Evolutionary conservation across 2,113 vertebrate genomes (phyloP).

Genomic region (Smithornis capensis): DNA sequence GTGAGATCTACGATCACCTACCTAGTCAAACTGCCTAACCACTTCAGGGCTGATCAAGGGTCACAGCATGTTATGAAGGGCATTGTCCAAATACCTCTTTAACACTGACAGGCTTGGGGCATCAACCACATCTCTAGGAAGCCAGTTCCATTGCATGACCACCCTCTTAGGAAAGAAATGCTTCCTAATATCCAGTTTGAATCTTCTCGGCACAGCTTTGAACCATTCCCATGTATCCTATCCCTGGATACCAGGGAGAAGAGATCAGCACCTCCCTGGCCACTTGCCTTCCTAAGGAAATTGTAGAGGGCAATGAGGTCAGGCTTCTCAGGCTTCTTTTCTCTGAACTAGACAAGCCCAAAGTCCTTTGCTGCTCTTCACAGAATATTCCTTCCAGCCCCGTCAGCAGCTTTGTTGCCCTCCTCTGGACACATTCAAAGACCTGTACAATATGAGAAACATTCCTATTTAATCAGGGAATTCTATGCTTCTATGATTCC

Average conservation of each 20-base stretch:
- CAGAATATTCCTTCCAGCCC: neutral
- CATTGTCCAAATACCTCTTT: neutral
- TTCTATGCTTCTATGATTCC: neutral
- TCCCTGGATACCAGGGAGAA: neutral
- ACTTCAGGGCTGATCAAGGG: neutral
- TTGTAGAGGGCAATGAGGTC: neutral
- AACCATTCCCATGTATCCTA: accelerated
- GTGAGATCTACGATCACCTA: neutral
- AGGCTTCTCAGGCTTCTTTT: neutral
- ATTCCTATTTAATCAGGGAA: neutral
- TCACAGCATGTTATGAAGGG: neutral
- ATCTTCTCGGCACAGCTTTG: neutral
- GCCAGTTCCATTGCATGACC: neutral
- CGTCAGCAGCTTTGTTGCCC: neutral
- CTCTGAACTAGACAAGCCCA: neutral
- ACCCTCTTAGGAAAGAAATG: neutral
- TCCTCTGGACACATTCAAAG: neutral
- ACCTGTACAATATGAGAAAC: neutral
- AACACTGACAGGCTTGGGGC: neutral
- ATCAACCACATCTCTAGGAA: neutral
- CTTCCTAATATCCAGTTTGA: neutral
- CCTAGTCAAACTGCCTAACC: neutral
- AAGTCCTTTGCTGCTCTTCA: neutral
- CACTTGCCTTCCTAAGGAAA: neutral
- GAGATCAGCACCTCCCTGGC: neutral